Evolutionary conservation across 1,140 invertebrate genomes (phyloP).

Genomic region (Lepeophtheirus salmonis): DNA sequence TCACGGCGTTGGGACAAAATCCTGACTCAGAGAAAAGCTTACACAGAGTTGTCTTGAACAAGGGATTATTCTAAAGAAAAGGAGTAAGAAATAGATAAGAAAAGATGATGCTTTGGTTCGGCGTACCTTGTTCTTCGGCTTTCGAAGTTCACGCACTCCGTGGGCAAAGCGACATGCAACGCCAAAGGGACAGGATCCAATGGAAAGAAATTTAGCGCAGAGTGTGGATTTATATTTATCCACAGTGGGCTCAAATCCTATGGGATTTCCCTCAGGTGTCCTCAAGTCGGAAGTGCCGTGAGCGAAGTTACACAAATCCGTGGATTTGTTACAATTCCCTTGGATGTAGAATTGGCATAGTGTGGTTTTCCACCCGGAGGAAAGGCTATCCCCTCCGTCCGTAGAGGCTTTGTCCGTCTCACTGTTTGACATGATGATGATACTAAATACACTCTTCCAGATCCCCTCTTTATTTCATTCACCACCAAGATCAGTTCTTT

Average conservation of each 20-base stretch:
- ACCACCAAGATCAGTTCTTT: too few species aligned
- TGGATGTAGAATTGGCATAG: constrained; percentile 14
- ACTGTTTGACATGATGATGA: background rate
- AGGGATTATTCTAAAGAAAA: background rate
- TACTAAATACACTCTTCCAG: background rate
- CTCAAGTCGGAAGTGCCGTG: constrained; percentile 5
- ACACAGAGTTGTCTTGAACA: constrained; percentile 8
- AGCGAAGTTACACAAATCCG: background rate
- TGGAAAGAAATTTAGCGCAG: constrained; percentile 8
- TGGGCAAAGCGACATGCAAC: background rate
- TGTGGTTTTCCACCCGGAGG: background rate
- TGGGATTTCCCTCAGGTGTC: background rate
- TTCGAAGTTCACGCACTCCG: constrained; percentile 3
- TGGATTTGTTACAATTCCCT: constrained; percentile 6
- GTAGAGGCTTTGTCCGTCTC: background rate
- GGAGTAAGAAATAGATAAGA: background rate
- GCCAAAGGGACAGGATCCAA: constrained; percentile 8
- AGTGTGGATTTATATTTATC: constrained; percentile 1
- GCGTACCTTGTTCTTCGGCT: background rate
- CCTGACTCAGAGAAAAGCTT: background rate
- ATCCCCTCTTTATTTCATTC: background rate
- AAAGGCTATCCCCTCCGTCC: background rate
- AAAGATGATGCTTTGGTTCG: background rate
- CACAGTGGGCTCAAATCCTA: background rate
- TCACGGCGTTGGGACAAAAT: background rate